Base-by-base conservation (phyloP, 2,888 invertebrate genomes). In the Serrognathus titanus region DNA sequence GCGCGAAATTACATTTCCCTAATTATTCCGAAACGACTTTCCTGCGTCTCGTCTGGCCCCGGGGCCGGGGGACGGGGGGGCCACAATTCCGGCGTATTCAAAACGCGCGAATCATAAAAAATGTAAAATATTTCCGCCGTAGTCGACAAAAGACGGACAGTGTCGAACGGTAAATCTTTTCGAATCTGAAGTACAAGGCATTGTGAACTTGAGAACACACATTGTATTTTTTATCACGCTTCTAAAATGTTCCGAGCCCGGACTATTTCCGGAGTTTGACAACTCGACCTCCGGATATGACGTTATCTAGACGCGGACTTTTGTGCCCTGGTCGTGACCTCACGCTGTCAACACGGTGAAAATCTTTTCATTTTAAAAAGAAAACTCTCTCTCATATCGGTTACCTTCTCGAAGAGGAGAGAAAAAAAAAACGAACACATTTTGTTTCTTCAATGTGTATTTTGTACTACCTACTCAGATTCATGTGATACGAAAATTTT, bases 231-330 rank as follows among this genome's bases (percentile, higher is more conserved):
- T 74, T 75, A 73, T 73, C 74, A 63, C 68, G 67, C 66, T 67
- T 66, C 68, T 69, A 69, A 73, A 72, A 67, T 69, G 71, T 71
- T 68, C 66, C 64, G 66, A 68, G 70, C 69, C 70, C 70, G 71
- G 74, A 75, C 75, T 75, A 75, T 75, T 75, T 76, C 76, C 76
- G 74, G 70, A 70, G 65, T 75, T 75, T 75, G 75, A 75, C 75
- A 74, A 74, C 71, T 72, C 75, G 74, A 75, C 74, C 75, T 73
- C 73, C 73, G 75, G 76, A 75, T 73, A 71, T 72, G 74, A 74
- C 75, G 71, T 75, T 75, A 75, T 76, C 75, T 74, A 64, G 66
- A 69, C 68, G 66, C 61, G 66, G 65, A 69, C 70, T 69, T 71
- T 72, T 71, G 69, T 69, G 60, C 63, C 60, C 59, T 58, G 63